These are phyloP conservation scores for Chelonus formosanus DNA, from an alignment of 2,888 invertebrate species.

Conservation along the genomic window DNA sequence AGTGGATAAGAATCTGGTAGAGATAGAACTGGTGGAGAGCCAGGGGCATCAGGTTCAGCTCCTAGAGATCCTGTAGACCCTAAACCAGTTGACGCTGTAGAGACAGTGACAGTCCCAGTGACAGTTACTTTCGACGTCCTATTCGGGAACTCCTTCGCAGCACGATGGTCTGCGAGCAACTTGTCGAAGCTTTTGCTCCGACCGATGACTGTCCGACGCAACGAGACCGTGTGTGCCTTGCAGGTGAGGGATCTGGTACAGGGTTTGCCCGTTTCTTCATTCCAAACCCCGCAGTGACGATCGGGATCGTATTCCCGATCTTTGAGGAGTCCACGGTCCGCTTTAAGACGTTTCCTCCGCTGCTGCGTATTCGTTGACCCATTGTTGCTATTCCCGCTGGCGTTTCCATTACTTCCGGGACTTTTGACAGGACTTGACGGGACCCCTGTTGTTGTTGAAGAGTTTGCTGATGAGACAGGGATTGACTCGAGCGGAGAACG, in stretches of 20 bases:
- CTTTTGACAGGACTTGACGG: slow-evolving; percentile 57
- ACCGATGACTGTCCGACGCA: slow-evolving; percentile 76
- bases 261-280: slow-evolving; percentile 74
- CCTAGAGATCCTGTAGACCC: slow-evolving; percentile 63
- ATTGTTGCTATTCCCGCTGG: neutral
- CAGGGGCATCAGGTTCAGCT: slow-evolving; percentile 70
- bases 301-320: slow-evolving; percentile 82
- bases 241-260: slow-evolving; percentile 83
- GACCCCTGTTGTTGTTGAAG: slow-evolving; percentile 29
- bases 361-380: slow-evolving; percentile 44
- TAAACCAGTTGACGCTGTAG: slow-evolving; percentile 40
- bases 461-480: slow-evolving; percentile 47
- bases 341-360: slow-evolving; percentile 59
- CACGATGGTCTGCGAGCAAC: slow-evolving; percentile 77
- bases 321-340: slow-evolving; percentile 61
- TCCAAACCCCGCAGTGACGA: slow-evolving; percentile 82
- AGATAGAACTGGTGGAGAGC: slow-evolving; percentile 62
- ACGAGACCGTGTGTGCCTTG: slow-evolving; percentile 74
- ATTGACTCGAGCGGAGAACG: slow-evolving; percentile 58
- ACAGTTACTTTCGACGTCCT: slow-evolving; percentile 44
- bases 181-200: slow-evolving; percentile 79
- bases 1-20: slow-evolving; percentile 63
- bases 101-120: slow-evolving; percentile 49
- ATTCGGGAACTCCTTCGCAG: slow-evolving; percentile 69
- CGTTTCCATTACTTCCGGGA: slow-evolving; percentile 47